A percentile compares a stretch with the other conserved stretches of the same genome.
These are phyloP conservation scores for Decapterus maruadsi DNA, from an alignment of 2,797 vertebrate species.

Conservation along the genomic window DNA sequence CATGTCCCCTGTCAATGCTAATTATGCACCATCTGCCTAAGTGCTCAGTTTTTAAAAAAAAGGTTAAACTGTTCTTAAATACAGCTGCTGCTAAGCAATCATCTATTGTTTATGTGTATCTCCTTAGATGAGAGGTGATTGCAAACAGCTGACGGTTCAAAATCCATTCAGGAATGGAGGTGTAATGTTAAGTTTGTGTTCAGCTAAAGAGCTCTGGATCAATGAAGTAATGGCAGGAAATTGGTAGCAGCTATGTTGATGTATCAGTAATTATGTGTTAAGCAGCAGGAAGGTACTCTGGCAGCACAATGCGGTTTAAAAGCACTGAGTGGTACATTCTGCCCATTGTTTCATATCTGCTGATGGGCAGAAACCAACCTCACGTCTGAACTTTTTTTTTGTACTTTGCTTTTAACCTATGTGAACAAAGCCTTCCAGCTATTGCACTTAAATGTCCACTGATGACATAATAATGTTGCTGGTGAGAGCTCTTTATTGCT, in stretches of 20 bases:
- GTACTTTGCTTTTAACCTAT: slow-evolving; percentile 5
- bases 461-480: not conserved
- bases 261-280: slow-evolving; percentile 27
- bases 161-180: slow-evolving; percentile 18
- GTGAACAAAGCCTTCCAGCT: not conserved
- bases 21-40: slow-evolving; percentile 20
- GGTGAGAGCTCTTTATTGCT: not conserved
- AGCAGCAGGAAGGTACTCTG: slow-evolving; percentile 4
- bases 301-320: slow-evolving; percentile 4
- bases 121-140: slow-evolving; percentile 16
- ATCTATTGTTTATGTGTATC: slow-evolving; percentile 21
- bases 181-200: slow-evolving; percentile 37
- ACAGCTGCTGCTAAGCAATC: slow-evolving; percentile 22
- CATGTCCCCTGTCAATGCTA: slow-evolving; percentile 13
- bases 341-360: slow-evolving; percentile 16
- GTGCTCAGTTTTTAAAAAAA: slow-evolving; percentile 12
- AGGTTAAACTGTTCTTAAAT: slow-evolving; percentile 17
- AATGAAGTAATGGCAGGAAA: slow-evolving; percentile 41
- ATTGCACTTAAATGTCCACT: not conserved
- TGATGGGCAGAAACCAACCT: not conserved
- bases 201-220: slow-evolving; percentile 26
- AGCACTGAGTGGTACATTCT: not conserved
- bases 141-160: slow-evolving; percentile 6
- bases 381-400: not conserved
- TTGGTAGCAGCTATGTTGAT: slow-evolving; percentile 8